Evolutionary conservation across 2,888 invertebrate species (phyloP).

Genomic region (Alsophila aescularia): DNA sequence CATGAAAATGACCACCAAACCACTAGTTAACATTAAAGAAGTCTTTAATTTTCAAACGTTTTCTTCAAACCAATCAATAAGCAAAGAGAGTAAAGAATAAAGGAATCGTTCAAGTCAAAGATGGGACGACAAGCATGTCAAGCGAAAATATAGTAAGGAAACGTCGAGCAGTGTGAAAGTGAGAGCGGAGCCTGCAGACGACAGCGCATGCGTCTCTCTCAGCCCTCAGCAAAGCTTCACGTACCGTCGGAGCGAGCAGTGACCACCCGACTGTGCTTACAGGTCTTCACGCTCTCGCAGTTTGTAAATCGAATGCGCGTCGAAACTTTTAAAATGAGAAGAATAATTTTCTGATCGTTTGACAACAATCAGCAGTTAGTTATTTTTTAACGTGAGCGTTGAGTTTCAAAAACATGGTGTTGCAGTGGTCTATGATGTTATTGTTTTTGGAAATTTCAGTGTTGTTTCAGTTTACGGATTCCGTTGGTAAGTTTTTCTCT

Average conservation of each 20-base stretch:
- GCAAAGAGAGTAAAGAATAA: conserved; percentile 36
- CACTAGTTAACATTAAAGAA: not conserved
- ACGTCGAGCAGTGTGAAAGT: conserved; percentile 35
- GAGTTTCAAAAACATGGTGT: conserved; percentile 57
- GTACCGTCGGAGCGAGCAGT: conserved; percentile 19
- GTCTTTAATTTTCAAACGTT: not conserved
- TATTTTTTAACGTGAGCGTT: conserved; percentile 40
- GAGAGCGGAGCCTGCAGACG: conserved; percentile 30
- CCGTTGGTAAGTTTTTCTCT: conserved; percentile 71
- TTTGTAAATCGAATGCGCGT: conserved; percentile 15
- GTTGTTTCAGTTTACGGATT: conserved; percentile 74
- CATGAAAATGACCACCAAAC: not conserved
- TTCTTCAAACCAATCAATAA: conserved; percentile 13
- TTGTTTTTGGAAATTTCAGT: conserved; percentile 75
- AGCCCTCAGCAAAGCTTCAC: not conserved
- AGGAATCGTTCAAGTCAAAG: conserved; percentile 53
- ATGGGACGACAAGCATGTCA: conserved; percentile 50
- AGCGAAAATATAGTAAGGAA: conserved; percentile 52
- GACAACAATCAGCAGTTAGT: conserved; percentile 17
- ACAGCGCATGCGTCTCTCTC: conserved; percentile 26
- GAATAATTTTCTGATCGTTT: conserved; percentile 11
- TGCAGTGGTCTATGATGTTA: conserved; percentile 62
- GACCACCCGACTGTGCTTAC: conserved; percentile 10
- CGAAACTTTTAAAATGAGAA: conserved; percentile 38
- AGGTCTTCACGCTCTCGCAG: conserved; percentile 10